Base-by-base conservation (phyloP, 2,797 vertebrate genomes). In the Malurus leucopterus region DNA sequence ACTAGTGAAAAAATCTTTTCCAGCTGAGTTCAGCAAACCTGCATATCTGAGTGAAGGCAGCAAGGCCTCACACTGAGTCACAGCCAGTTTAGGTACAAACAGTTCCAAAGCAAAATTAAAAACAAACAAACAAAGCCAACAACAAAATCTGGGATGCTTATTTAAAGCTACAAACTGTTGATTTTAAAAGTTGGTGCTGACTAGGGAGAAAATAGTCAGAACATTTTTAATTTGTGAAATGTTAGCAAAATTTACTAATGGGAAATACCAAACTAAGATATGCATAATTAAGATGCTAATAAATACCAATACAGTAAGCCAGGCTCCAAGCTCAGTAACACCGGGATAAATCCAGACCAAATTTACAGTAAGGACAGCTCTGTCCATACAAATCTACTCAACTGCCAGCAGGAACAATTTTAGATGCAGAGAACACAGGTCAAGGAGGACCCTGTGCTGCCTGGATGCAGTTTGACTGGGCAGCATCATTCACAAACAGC, bases 41-140 rank as follows among this genome's bases (percentile, higher is more conserved):
- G 24, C 16, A 6, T 67, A 68, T 86, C 49, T 50, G 71, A 84
- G 64, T 4, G 0, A 68, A 82, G 43, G 69, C 86, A 78, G 70
- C 9, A n/a, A 70, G 81, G 85, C 64, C 81, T 62, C 76, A 59
- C 29, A 19, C 55, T 59, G 74, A 59, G 34, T 41, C 71, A 84
- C 59, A 51, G 51, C 1, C 2, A 68, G 34, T 49, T 75, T 30
- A 80, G 54, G 47, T 78, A 92, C 65, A 84, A 91, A 84, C 57
- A 54, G 69, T 61, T 91, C 72, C 81, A 80, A 84, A 78, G 76
- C 15, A 38, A 77, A 68, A 71, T 21, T 64, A 49, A 88, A 90
- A 78, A 67, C n/a, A 88, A 93, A 74, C 18, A 86, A 91, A 65
- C 55, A 88, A 82, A 88, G 34, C 15, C n/a, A 90, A 79, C 47